These are phyloP conservation scores for Calephelis perditalis DNA, from an alignment of 2,888 invertebrate species.

Conservation along the genomic window DNA sequence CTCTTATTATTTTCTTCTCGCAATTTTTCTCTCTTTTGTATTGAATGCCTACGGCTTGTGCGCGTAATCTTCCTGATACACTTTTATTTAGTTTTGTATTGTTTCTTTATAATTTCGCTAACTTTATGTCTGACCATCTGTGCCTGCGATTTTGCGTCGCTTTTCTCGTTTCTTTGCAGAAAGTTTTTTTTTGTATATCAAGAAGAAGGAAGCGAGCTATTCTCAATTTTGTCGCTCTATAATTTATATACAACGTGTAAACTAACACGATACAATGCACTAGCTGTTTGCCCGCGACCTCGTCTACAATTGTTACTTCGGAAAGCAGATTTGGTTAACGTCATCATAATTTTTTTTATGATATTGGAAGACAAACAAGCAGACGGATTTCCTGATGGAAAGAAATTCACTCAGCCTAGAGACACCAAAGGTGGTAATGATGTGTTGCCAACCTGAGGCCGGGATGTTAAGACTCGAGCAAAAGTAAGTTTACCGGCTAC, in stretches of 20 bases:
- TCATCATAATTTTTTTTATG: no score
- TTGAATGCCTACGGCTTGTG: constrained; percentile 5
- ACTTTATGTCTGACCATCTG: constrained; percentile 6
- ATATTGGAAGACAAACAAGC: no score
- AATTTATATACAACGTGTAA: no score
- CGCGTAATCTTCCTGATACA: constrained; percentile 10
- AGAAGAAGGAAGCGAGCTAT: not conserved
- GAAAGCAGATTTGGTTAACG: no score
- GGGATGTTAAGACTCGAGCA: no score
- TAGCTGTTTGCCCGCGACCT: not conserved
- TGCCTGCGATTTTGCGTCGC: not conserved
- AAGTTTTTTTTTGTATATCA: not conserved
- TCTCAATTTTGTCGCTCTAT: not conserved
- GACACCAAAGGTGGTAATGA: no score
- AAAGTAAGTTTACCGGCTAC: no score
- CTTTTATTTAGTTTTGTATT: constrained; percentile 12
- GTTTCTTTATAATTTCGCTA: constrained; percentile 10
- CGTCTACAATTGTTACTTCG: no score
- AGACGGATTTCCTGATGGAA: no score
- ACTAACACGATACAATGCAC: no score
- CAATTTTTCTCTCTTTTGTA: constrained; percentile 6
- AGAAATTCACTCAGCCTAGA: no score
- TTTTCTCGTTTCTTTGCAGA: not conserved
- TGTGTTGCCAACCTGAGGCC: no score
- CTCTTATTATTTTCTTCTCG: constrained; percentile 5